phyloP scores from a whole-genome alignment of 2,888 invertebrate species.

The Tineola bisselliella region DNA sequence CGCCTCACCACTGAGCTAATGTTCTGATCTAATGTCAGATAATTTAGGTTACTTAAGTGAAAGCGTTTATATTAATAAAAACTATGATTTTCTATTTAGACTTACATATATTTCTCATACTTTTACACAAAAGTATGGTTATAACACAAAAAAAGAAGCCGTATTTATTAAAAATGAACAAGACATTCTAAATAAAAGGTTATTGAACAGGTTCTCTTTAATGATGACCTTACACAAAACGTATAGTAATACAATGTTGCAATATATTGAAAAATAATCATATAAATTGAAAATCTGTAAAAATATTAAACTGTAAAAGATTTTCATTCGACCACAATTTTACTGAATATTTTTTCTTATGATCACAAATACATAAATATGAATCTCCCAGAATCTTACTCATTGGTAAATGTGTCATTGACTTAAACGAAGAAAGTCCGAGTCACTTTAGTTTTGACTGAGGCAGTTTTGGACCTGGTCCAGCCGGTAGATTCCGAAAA shows the following conservation, averaged over 20 bases:
- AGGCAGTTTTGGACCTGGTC: constrained; percentile 54
- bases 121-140: too few species aligned
- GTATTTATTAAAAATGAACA: neutral
- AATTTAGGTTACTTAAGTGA: too few species aligned
- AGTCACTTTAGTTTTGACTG: constrained; percentile 42
- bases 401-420: constrained; percentile 38
- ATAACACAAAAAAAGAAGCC: neutral
- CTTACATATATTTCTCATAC: too few species aligned
- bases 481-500: constrained; percentile 56
- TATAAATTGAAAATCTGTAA: too few species aligned
- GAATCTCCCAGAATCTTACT: constrained; percentile 14
- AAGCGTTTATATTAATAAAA: too few species aligned
- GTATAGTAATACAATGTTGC: constrained; percentile 41
- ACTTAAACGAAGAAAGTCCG: constrained; percentile 56
- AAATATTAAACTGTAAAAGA: too few species aligned
- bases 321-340: neutral
- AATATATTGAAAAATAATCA: too few species aligned
- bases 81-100: too few species aligned
- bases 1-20: neutral
- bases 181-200: constrained; percentile 19
- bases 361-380: neutral
- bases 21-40: neutral
- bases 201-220: constrained; percentile 39
- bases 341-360: neutral
- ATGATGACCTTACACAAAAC: constrained; percentile 54